Conservation (phyloP, 2,888 invertebrate species). For the Drosophila kambysellisi region DNA sequence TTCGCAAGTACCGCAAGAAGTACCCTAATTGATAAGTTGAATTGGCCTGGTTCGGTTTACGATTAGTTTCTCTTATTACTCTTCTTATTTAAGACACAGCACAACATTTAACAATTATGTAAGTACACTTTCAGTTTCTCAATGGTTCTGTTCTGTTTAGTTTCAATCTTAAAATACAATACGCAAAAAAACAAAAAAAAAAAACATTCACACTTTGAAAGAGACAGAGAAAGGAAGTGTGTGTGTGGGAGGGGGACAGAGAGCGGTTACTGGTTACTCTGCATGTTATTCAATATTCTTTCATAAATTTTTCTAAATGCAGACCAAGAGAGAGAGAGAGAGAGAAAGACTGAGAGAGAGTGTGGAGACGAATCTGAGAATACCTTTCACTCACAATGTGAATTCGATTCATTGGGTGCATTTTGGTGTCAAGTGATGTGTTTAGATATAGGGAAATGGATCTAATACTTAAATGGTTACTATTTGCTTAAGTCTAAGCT, state of each 20-base stretch:
- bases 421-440: not conserved
- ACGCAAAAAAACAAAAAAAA: constrained; percentile 3
- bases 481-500: not conserved
- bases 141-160: constrained; percentile 42
- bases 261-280: not conserved
- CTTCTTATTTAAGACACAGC: constrained; percentile 58
- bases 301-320: not conserved
- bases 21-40: constrained; percentile 35
- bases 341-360: not conserved
- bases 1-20: constrained; percentile 10
- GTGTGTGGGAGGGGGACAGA: not conserved
- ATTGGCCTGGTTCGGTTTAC: constrained; percentile 45
- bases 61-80: constrained; percentile 16
- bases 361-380: not conserved
- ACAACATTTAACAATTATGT: constrained; percentile 65
- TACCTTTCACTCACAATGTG: not conserved
- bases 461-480: constrained; percentile 6
- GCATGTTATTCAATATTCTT: not conserved
- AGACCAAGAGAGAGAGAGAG: not conserved
- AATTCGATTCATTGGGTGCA: not conserved
- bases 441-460: too few relatives aligned
- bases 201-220: not conserved
- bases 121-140: constrained; percentile 70
- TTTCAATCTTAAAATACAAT: constrained; percentile 15
- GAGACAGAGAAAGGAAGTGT: not conserved